Percentiles rank a stretch among this genome's conserved stretches.
Conservation (phyloP, 2,888 invertebrate genomes). For the Harmothoe impar region DNA sequence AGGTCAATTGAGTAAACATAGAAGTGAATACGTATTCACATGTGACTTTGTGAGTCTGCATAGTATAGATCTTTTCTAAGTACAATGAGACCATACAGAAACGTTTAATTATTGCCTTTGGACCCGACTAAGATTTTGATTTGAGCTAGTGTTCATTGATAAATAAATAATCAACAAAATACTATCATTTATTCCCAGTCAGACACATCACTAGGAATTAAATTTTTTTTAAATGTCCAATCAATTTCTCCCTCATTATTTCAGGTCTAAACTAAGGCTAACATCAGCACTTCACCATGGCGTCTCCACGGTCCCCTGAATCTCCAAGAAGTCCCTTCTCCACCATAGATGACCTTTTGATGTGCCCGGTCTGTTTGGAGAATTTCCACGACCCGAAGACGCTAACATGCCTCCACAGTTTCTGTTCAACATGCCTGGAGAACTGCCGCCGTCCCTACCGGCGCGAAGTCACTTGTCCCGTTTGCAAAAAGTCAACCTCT, state of each 20-base stretch:
- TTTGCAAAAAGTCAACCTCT: constrained; percentile 81
- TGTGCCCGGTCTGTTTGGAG: constrained; percentile 81
- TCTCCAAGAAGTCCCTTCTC: constrained; percentile 31
- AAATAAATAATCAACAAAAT: too few relatives aligned
- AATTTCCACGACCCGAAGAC: constrained; percentile 81
- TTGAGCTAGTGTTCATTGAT: too few relatives aligned
- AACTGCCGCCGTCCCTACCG: constrained; percentile 75
- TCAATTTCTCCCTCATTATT: neutral
- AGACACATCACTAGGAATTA: too few relatives aligned
- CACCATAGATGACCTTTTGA: constrained; percentile 68
- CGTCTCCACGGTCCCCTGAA: constrained; percentile 41
- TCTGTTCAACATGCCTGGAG: constrained; percentile 81
- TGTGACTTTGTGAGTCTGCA: too few relatives aligned
- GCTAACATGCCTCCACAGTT: constrained; percentile 81
- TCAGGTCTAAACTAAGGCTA: neutral
- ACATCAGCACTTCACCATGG: constrained; percentile 52
- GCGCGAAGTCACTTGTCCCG: constrained; percentile 80
- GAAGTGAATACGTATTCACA: too few relatives aligned
- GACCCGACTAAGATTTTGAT: too few relatives aligned
- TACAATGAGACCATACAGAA: too few relatives aligned
- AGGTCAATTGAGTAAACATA: too few relatives aligned
- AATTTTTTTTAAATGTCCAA: too few relatives aligned
- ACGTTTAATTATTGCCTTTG: too few relatives aligned
- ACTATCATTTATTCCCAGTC: too few relatives aligned
- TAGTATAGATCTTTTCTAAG: too few relatives aligned